Percentiles rank a stretch among this genome's conserved stretches.
Conservation (phyloP, 2,113 vertebrate species). For the Redunca redunca region DNA sequence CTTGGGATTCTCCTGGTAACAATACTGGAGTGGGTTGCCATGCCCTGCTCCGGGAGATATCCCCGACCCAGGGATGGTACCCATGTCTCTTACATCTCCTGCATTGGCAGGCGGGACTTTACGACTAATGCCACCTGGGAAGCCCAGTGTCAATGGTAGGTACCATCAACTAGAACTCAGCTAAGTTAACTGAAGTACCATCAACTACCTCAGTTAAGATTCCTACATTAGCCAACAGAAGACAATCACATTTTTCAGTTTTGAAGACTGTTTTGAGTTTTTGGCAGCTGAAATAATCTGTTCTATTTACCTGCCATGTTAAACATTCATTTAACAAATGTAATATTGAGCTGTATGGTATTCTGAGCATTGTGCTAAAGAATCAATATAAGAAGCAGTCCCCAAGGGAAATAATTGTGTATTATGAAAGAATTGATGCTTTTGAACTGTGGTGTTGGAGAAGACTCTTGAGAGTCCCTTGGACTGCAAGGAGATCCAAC, state of each 20-base stretch:
- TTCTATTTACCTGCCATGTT: not conserved
- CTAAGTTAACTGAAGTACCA: not conserved
- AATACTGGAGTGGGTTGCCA: not conserved
- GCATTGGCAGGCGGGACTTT: not conserved
- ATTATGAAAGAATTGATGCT: not conserved
- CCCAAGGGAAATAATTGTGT: not conserved
- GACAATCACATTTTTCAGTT: not conserved
- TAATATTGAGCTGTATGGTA: not conserved
- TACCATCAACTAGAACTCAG: not conserved
- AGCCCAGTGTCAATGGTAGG: not conserved
- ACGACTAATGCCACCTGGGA: accelerated
- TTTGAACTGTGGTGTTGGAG: not conserved
- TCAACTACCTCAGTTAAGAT: not conserved
- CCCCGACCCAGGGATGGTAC: not conserved
- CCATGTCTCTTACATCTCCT: not conserved
- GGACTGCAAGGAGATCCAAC: not conserved
- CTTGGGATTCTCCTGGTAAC: not conserved
- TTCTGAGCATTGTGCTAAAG: not conserved
- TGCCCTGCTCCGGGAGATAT: not conserved
- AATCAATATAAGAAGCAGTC: not conserved
- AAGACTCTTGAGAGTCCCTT: not conserved
- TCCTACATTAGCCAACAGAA: not conserved
- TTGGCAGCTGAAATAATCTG: not conserved
- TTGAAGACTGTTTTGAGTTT: not conserved
- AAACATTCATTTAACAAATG: not conserved